Conservation (phyloP, 53 echinoderm and acorn worm genomes). For the Echinometra lucunter region DNA sequence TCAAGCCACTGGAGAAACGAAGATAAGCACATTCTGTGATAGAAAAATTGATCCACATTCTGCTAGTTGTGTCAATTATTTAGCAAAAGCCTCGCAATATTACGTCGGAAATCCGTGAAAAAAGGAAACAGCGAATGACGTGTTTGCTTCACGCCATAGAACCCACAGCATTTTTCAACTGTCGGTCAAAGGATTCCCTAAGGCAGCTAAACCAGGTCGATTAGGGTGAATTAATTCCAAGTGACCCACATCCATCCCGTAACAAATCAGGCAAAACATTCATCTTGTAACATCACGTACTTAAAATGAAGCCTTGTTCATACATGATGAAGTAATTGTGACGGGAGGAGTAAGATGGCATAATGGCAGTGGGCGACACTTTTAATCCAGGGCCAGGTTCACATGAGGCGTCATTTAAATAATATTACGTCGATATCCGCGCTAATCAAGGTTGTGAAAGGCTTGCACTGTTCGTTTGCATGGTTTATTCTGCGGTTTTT, state of each 20-base stretch:
- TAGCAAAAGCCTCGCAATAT: background rate
- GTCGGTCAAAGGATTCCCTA: constrained; percentile 5
- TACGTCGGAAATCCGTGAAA: background rate
- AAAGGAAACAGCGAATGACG: background rate
- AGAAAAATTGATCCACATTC: too few relatives aligned
- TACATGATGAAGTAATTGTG: too few relatives aligned
- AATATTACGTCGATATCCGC: too few relatives aligned
- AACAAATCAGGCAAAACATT: constrained; percentile 50
- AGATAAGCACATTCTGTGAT: too few relatives aligned
- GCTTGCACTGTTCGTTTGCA: too few relatives aligned
- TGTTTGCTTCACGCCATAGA: background rate
- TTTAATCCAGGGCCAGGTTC: too few relatives aligned
- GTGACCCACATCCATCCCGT: constrained; percentile 32
- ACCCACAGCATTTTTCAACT: background rate
- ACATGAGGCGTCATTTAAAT: too few relatives aligned
- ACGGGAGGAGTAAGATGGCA: too few relatives aligned
- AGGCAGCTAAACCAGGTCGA: constrained; percentile 26
- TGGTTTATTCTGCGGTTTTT: too few relatives aligned
- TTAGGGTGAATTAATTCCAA: constrained; percentile 52
- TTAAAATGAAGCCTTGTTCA: background rate
- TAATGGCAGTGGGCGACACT: too few relatives aligned
- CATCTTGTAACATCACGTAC: background rate
- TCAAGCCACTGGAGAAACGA: too few relatives aligned
- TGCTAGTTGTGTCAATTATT: background rate
- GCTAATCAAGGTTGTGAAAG: too few relatives aligned